These are phyloP conservation scores for Chloropsis hardwickii DNA, from an alignment of 2,113 vertebrate species.

Conservation along the genomic window DNA sequence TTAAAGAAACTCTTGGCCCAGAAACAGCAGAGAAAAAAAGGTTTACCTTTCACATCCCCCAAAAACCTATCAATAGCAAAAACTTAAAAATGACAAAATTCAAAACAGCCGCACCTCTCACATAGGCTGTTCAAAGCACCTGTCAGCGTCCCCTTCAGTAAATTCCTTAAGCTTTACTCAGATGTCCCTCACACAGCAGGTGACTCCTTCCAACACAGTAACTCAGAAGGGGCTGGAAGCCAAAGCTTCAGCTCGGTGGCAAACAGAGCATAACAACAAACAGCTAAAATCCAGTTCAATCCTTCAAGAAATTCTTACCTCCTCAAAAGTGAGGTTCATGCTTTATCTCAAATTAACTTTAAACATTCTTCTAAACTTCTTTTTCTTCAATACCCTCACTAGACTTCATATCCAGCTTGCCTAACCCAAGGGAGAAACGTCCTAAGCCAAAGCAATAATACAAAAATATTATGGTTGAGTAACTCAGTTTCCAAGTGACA, in stretches of 20 bases:
- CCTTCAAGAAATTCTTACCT: background rate
- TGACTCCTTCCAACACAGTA: background rate
- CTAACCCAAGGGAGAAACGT: background rate
- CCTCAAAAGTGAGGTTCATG: background rate
- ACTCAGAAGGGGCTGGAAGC: background rate
- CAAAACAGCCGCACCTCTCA: background rate
- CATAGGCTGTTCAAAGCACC: background rate
- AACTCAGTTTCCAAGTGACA: background rate
- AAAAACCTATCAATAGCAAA: background rate
- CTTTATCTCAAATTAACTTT: background rate
- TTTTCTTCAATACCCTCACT: background rate
- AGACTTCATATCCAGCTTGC: background rate
- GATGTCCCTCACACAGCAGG: background rate
- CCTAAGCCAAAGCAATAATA: background rate
- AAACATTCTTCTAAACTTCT: background rate
- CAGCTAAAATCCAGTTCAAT: background rate
- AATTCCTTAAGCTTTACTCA: background rate
- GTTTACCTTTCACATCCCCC: background rate
- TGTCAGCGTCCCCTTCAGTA: background rate
- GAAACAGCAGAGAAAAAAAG: background rate
- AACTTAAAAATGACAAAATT: background rate
- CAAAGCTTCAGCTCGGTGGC: background rate
- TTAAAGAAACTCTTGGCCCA: background rate
- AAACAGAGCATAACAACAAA: background rate
- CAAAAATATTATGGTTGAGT: conserved; percentile 24